A percentile compares a stretch with the other conserved stretches of the same genome.
Conservation (phyloP, 2,888 invertebrate species). For the Thera britannica region DNA sequence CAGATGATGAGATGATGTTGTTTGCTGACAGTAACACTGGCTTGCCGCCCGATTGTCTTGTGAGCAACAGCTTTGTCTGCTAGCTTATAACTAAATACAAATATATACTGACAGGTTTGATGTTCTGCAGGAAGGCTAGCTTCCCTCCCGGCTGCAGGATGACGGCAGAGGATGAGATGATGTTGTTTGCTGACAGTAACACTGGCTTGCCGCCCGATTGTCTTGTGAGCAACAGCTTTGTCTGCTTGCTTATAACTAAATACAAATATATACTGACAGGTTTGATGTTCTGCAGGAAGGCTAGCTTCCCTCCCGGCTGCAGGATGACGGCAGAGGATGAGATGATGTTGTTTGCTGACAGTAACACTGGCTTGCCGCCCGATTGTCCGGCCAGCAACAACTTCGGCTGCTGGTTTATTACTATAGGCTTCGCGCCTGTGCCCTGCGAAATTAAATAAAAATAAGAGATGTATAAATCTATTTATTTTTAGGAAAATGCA, state of each 20-base stretch:
- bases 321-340: conserved; percentile 76
- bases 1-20: too few relatives aligned
- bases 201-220: too few relatives aligned
- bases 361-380: conserved; percentile 73
- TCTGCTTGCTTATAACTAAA: conserved; percentile 74
- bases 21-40: too few relatives aligned
- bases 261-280: conserved; percentile 54
- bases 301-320: conserved; percentile 81
- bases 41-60: conserved; percentile 70
- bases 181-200: too few relatives aligned
- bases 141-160: too few relatives aligned
- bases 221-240: conserved; percentile 72
- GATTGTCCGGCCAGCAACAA: conserved; percentile 69
- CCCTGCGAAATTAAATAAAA: conserved; percentile 51
- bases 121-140: too few relatives aligned
- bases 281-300: conserved; percentile 81
- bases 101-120: too few relatives aligned
- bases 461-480: background rate
- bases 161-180: too few relatives aligned
- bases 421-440: conserved; percentile 74
- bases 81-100: conserved; percentile 75
- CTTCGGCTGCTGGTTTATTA: conserved; percentile 74
- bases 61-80: conserved; percentile 72
- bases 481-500: too few relatives aligned
- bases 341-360: conserved; percentile 73